Evolutionary conservation across 2,888 invertebrate species (phyloP).

Genomic region (Drosophila rellima): DNA sequence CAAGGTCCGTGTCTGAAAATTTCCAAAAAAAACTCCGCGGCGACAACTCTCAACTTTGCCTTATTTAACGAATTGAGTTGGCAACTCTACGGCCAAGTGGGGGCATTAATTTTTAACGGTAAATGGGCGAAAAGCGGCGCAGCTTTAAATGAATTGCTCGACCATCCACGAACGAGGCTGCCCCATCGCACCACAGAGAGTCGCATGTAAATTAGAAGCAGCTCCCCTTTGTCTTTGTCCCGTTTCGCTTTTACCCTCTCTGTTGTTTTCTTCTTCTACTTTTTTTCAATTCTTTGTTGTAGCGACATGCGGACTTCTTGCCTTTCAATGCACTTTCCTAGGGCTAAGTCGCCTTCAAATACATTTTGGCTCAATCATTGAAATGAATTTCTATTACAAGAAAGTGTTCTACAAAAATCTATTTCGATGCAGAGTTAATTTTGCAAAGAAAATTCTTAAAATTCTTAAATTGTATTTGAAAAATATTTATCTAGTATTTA

Average conservation of each 20-base stretch:
- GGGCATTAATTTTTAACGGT: constrained; percentile 83
- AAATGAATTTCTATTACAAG: too few species aligned
- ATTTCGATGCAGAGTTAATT: too few species aligned
- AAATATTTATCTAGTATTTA: too few species aligned
- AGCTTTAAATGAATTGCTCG: constrained; percentile 74
- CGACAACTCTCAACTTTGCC: constrained; percentile 33
- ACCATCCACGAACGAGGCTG: constrained; percentile 24
- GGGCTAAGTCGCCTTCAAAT: background rate
- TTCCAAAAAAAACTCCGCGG: constrained; percentile 1
- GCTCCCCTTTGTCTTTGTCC: constrained; percentile 60
- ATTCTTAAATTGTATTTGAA: too few species aligned
- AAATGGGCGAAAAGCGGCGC: constrained; percentile 77
- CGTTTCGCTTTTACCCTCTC: background rate
- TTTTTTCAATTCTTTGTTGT: constrained; percentile 34
- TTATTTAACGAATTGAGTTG: constrained; percentile 79
- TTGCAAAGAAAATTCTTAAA: too few species aligned
- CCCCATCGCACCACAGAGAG: constrained; percentile 29
- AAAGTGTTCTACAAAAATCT: too few species aligned
- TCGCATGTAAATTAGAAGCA: constrained; percentile 79
- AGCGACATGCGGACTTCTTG: constrained; percentile 51
- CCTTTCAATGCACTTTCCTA: constrained; percentile 41
- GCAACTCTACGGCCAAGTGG: constrained; percentile 73
- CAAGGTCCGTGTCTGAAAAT: constrained; percentile 5
- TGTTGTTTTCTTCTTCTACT: background rate
- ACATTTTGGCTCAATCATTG: background rate